These are phyloP conservation scores for Pachydiplax longipennis DNA, from an alignment of 2,888 invertebrate species.

Conservation along the genomic window DNA sequence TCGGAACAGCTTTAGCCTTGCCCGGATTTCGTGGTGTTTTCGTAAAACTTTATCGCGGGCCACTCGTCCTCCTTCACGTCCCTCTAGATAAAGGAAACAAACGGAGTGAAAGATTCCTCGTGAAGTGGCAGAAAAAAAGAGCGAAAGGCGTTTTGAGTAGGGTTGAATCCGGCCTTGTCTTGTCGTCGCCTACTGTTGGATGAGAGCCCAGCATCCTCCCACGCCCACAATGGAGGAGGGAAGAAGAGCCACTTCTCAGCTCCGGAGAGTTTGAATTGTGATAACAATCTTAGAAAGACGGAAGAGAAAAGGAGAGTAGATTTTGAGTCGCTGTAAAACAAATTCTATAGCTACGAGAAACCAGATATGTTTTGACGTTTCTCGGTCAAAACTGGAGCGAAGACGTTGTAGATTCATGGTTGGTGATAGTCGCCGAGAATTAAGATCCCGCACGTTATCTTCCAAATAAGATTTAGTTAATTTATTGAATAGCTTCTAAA, in stretches of 20 bases:
- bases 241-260: background rate
- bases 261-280: background rate
- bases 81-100: conserved; percentile 3
- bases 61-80: background rate
- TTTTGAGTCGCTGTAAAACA: background rate
- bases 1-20: background rate
- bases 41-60: background rate
- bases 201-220: background rate
- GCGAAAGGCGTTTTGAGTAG: background rate
- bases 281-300: background rate
- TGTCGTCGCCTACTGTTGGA: conserved; percentile 18
- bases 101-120: background rate
- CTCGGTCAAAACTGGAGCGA: too few relatives aligned
- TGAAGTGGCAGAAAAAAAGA: background rate
- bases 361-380: background rate
- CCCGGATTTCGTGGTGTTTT: conserved; percentile 7
- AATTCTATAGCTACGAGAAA: background rate
- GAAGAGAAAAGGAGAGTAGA: background rate
- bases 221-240: background rate
- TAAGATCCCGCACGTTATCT: too few relatives aligned
- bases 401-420: too few relatives aligned
- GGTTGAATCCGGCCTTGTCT: conserved; percentile 18
- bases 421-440: too few relatives aligned
- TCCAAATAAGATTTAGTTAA: too few relatives aligned
- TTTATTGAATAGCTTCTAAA: too few relatives aligned